These are phyloP conservation scores for Holacanthus passer DNA, from an alignment of 2,113 vertebrate genomes.

Conservation along the genomic window DNA sequence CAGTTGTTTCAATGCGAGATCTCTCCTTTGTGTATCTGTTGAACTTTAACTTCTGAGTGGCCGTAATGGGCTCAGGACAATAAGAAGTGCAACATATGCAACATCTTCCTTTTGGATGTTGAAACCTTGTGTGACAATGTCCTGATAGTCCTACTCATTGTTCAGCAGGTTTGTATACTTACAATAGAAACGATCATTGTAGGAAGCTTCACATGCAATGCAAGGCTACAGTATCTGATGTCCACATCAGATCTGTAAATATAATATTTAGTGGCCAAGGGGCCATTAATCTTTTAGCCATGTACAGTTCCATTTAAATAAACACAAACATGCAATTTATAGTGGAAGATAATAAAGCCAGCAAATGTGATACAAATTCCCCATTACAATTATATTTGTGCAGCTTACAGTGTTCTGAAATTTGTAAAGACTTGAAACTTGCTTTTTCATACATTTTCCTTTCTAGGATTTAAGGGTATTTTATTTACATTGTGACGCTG, in stretches of 20 bases:
- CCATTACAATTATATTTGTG: slow-evolving; percentile 61
- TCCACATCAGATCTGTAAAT: slow-evolving; percentile 41
- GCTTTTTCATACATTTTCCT: slow-evolving; percentile 73
- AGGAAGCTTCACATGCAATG: slow-evolving; percentile 58
- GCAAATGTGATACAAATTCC: slow-evolving; percentile 67
- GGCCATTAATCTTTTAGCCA: slow-evolving; percentile 58
- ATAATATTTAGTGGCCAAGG: slow-evolving; percentile 45
- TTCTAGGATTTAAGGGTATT: slow-evolving; percentile 69
- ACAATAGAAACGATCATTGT: slow-evolving; percentile 35
- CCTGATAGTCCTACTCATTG: slow-evolving; percentile 42
- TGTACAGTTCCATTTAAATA: slow-evolving; percentile 73
- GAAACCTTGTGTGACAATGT: slow-evolving; percentile 39
- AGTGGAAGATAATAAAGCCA: slow-evolving; percentile 71
- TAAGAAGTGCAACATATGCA: slow-evolving; percentile 74
- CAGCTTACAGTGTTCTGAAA: slow-evolving; percentile 70
- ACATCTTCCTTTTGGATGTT: slow-evolving; percentile 64
- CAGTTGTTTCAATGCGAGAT: slow-evolving; percentile 41
- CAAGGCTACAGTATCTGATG: slow-evolving; percentile 51
- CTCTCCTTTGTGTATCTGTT: slow-evolving; percentile 40
- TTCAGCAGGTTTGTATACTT: slow-evolving; percentile 50
- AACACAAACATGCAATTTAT: slow-evolving; percentile 69
- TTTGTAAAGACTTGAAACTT: slow-evolving; percentile 72
- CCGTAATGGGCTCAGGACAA: slow-evolving; percentile 70
- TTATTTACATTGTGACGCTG: slow-evolving; percentile 73
- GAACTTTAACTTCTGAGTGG: slow-evolving; percentile 60